Base-by-base conservation (phyloP, 2,888 invertebrate species). In the Cryptocephalus primarius region DNA sequence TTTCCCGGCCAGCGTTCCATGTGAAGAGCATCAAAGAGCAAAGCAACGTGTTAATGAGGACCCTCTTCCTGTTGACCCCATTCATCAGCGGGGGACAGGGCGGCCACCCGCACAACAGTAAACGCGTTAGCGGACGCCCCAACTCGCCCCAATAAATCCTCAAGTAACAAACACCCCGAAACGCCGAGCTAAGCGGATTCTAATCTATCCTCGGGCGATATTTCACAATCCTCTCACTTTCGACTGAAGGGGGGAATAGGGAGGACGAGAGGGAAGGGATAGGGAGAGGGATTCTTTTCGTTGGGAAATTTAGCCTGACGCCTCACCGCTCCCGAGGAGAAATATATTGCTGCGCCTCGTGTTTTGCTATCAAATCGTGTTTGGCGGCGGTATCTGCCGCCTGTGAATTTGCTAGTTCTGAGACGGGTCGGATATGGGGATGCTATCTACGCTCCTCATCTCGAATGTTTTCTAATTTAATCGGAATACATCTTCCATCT, bases 151-250 rank as follows among this genome's bases (percentile, higher is more conserved):
- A 60, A 66, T 66, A 66, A 66, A 66, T 66, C 64, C 62, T 59
- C 50, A 55, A 61, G 63, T 63, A 66, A 67, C 65, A 67, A 67
- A 67, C 66, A 64, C 63, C 64, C 65, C 36, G 36, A 36, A 36
- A 36, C 51, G 51, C 60, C 59, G 56, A 60, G 61, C 63, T 64
- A 65, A 66, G 65, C 65, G 67, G 65, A 66, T 65, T 66, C 65
- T 67, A 67, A 68, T 68, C 68, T 67, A 65, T 63, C 65, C 65
- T 64, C 59, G 60, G 68, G 67, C 59, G 64, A 68, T 68, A 68
- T 68, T 67, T 68, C 66, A 68, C 68, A 42, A 46, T 43, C 55
- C 59, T 57, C 55, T 56, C 58, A 36, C 11, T 36, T 36, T 36
- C 36, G 22, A 22, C 22, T 22, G 22, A 22, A 22, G 22, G 22